Percentiles rank a stretch among this genome's conserved stretches.
These are phyloP conservation scores for Nephrotoma guestfalica DNA, from an alignment of 2,888 invertebrate species.

Conservation along the genomic window DNA sequence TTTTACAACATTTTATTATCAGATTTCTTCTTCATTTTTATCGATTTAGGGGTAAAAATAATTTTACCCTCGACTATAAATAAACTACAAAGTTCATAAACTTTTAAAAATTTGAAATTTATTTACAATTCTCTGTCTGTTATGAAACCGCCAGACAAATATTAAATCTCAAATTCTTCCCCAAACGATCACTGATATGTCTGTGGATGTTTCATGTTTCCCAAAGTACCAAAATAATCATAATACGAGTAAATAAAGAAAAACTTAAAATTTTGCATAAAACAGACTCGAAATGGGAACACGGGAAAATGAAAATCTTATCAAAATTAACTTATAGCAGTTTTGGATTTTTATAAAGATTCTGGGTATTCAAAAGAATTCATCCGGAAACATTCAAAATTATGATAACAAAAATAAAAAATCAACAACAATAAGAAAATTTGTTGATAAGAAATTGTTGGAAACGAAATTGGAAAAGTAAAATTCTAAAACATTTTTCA, in stretches of 20 bases:
- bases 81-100: too few species aligned
- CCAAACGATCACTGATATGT: too few species aligned
- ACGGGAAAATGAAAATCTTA: not conserved
- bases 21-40: too few species aligned
- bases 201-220: not conserved
- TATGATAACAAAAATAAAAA: not conserved
- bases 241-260: not conserved
- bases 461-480: not conserved
- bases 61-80: too few species aligned
- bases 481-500: not conserved
- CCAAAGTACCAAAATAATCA: not conserved
- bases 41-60: too few species aligned
- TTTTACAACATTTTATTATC: too few species aligned
- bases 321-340: not conserved
- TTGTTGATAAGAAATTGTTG: not conserved
- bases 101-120: too few species aligned
- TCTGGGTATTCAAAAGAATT: not conserved
- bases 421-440: not conserved
- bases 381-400: not conserved
- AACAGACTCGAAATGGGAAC: not conserved
- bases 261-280: not conserved
- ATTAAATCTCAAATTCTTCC: too few species aligned
- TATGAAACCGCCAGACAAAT: too few species aligned
- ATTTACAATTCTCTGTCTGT: too few species aligned
- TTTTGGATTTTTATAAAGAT: not conserved